Percentiles rank a stretch among this genome's conserved stretches.
These are phyloP conservation scores for Diceros bicornis DNA, from an alignment of 2,797 vertebrate species.

Conservation along the genomic window DNA sequence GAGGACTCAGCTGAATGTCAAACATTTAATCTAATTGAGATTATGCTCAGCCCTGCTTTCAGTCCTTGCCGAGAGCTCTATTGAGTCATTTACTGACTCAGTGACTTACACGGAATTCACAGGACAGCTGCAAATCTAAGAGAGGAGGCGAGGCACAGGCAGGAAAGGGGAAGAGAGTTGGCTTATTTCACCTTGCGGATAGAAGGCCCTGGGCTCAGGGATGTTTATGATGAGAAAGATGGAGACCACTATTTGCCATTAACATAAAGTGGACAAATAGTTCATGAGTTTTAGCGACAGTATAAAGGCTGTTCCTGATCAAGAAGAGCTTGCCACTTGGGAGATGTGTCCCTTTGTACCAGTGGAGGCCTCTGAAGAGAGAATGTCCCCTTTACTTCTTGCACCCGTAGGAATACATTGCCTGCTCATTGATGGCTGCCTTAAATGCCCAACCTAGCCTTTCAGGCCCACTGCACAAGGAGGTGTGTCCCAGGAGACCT, in stretches of 20 bases:
- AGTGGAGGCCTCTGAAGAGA: not conserved
- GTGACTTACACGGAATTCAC: not conserved
- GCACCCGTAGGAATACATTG: not conserved
- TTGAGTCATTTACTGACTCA: slow-evolving; percentile 62
- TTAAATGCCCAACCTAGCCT: not conserved
- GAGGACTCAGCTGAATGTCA: not conserved
- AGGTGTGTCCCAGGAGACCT: not conserved
- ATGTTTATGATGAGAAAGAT: not conserved
- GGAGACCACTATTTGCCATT: not conserved
- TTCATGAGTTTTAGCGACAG: not conserved
- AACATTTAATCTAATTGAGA: slow-evolving; percentile 47
- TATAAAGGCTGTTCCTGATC: not conserved
- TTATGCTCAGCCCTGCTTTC: not conserved
- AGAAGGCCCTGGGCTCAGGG: not conserved
- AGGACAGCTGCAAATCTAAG: not conserved
- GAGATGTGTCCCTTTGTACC: not conserved
- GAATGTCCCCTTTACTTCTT: not conserved
- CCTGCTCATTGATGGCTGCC: not conserved
- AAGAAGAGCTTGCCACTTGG: not conserved
- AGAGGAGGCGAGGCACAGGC: not conserved
- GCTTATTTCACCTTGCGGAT: not conserved
- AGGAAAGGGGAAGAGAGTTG: not conserved
- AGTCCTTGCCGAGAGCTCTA: not conserved
- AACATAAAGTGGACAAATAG: not conserved
- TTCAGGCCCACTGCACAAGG: not conserved